Base-by-base conservation (phyloP, 2,888 invertebrate genomes). In the Sarcophaga variegata region DNA sequence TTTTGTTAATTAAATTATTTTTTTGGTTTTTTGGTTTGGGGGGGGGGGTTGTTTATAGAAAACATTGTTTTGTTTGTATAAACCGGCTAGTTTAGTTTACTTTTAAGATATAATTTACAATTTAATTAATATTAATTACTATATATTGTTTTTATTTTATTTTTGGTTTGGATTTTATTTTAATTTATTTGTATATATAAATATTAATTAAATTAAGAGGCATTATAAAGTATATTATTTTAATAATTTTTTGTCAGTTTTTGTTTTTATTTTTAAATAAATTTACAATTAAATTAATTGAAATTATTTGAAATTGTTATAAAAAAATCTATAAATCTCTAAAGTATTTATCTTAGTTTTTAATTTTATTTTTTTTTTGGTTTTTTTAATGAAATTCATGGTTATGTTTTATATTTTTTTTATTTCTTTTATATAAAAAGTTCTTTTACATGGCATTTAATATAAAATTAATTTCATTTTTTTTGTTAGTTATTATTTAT, bases 61-160 rank as follows among this genome's bases (percentile, higher is more conserved):
- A 89, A 82, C 81, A 89, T 89, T 88, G 72, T 89, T 87, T 89
- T 88, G 72, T 89, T 87, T 89, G 87, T 87, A 88, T 86, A 88
- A 86, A 90, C 88, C 89, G 89, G 90, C 90, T 90, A 90, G 88
- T 90, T 90, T 88, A 89, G 88, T 88, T 84, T 84, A 84, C 81
- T 81, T 87, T 37, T 79, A 81, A 87, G 79, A 75, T 84, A 74
- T 82, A 79, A 81, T 75, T 84, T 87, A 87, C 87, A 87, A 84
- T 87, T 85, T 74, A 83, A 86, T 87, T 86, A 80, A 74, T 78
- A 37, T 37, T 37, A 37, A 37, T 37, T 37, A 37, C 37, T 37
- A 37, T 37, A 66, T 86, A 66, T 80, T 79, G 25, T 45, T 64
- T 86, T 81, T 88, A 83, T 88, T 79, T 88, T 87, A 69, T 84